Base-by-base conservation (phyloP, 2,113 vertebrate species). In the Cygnus atratus region DNA sequence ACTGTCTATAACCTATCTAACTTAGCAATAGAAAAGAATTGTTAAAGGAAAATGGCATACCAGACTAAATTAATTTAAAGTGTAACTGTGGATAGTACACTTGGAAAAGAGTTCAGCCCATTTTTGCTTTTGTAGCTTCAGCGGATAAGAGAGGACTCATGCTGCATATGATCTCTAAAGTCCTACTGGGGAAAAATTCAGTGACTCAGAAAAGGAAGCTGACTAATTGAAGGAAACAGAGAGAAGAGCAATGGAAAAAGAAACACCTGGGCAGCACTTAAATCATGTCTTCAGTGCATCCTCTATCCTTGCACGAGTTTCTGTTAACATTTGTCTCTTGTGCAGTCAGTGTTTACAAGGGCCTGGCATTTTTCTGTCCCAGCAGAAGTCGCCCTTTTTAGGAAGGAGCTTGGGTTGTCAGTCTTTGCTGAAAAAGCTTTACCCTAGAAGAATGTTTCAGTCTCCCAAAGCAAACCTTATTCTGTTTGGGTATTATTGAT, bases 81-180 rank as follows among this genome's bases (percentile, higher is more conserved):
- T n/a, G 8, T 44, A 79, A 76, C 54, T 68, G 52, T 39, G 48
- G 37, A 68, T 44, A 82, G 8, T 7, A 79, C 31, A 33, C 14
- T 10, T 35, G 43, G 26, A 37, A 88, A 84, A 59, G 4, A 82
- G 39, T 68, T 13, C 72, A 74, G 20, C 25, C 28, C 58, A 33
- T 33, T 85, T 91, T 95, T 76, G 35, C 9, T 83, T 89, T 80
- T 77, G 5, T 70, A 88, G 20, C 59, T 88, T 77, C 63, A 43
- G 20, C 50, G 73, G 41, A 29, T 73, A 90, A 73, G 31, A 37
- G 13, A 86, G 9, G 20, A 58, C 11, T 85, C 22, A 25, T 63
- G 10, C 29, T 86, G 35, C 74, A 74, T 55, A 18, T 6, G 2
- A 39, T n/a, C 28, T 59, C n/a, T 0, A 0, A 39, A 9, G 2